These are phyloP conservation scores for Caenorhabditis brenneri DNA, from an alignment of 1,140 invertebrate species.

Conservation along the genomic window DNA sequence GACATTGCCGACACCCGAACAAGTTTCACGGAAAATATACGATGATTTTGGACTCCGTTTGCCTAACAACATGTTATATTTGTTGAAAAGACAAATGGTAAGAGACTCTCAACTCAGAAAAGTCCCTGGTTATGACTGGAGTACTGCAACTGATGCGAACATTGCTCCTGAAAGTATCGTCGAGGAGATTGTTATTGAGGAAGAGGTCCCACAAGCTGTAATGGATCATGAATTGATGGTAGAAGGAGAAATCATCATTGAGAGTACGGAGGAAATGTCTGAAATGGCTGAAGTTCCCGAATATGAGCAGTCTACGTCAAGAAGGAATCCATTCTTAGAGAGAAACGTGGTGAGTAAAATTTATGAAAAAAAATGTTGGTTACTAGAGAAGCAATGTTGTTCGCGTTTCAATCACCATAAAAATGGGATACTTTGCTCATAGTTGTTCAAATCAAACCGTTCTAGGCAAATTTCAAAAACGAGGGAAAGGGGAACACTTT, in stretches of 20 bases:
- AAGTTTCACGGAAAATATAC: not conserved
- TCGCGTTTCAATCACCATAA: no score
- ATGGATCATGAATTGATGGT: not conserved
- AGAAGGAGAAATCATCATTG: not conserved
- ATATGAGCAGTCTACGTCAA: no score
- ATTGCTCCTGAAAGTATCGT: not conserved
- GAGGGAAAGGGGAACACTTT: no score
- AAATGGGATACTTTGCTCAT: no score
- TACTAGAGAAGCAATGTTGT: no score
- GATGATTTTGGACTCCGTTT: not conserved
- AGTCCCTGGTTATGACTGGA: not conserved
- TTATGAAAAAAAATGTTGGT: not conserved
- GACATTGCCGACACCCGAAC: not conserved
- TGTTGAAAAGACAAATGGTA: no score
- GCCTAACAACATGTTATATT: no score
- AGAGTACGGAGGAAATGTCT: no score
- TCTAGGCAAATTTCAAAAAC: no score
- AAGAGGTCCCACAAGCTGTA: not conserved
- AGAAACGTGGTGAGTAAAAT: not conserved
- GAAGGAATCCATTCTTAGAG: not conserved
- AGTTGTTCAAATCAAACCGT: no score
- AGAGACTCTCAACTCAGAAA: no score
- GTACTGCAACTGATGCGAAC: not conserved
- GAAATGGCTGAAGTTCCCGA: not conserved
- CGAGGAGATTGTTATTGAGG: not conserved